Evolutionary conservation across 2,113 vertebrate species (phyloP).

Genomic region (Cichladusa arquata): DNA sequence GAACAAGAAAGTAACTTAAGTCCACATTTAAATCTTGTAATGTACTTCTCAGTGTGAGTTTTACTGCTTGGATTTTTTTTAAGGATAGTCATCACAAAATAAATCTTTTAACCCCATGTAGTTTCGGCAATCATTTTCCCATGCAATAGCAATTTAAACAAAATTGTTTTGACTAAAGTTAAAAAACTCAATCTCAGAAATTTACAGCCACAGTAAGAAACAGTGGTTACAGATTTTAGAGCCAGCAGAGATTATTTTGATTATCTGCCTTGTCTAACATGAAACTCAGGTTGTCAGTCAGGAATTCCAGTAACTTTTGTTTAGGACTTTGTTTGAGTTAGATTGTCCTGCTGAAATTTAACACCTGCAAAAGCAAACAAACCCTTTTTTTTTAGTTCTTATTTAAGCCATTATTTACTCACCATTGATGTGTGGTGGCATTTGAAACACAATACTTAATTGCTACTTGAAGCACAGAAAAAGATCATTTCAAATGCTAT

Average conservation of each 20-base stretch:
- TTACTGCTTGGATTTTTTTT: neutral
- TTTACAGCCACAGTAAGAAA: neutral
- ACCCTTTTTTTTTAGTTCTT: slow-evolving; percentile 14
- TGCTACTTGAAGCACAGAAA: slow-evolving; percentile 16
- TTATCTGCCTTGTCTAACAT: slow-evolving; percentile 28
- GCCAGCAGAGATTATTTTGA: slow-evolving; percentile 16
- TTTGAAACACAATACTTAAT: slow-evolving; percentile 59
- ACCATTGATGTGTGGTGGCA: slow-evolving; percentile 4
- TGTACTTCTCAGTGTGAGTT: neutral
- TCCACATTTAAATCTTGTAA: neutral
- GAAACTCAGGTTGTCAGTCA: slow-evolving; percentile 35
- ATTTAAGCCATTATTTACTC: slow-evolving; percentile 52
- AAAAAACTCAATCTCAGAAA: neutral
- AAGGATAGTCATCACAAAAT: neutral
- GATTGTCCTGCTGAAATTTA: slow-evolving; percentile 56
- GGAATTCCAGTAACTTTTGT: slow-evolving; percentile 47
- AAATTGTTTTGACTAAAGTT: neutral
- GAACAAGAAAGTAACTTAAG: neutral
- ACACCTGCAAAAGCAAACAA: slow-evolving; percentile 57
- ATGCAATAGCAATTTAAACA: neutral
- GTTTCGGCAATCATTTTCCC: neutral
- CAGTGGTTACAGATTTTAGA: neutral
- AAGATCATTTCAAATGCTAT: neutral
- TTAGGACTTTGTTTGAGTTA: slow-evolving; percentile 58
- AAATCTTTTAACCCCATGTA: neutral